These are phyloP conservation scores for Hippolais icterina DNA, from an alignment of 2,113 vertebrate species.

Conservation along the genomic window DNA sequence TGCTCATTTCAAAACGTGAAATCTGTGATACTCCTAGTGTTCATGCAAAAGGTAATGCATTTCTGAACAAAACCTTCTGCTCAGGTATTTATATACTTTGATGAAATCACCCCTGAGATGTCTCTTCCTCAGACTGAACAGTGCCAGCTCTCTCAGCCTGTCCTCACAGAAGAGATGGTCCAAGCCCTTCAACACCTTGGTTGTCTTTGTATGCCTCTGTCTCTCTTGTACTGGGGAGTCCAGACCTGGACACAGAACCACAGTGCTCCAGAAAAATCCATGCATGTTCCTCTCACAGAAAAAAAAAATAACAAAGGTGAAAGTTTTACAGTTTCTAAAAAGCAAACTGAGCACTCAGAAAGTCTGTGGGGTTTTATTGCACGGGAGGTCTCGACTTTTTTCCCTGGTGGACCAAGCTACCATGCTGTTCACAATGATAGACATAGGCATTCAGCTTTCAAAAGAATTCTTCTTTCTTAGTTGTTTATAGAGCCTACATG, in stretches of 20 bases:
- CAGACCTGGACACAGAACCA: background rate
- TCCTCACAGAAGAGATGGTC: background rate
- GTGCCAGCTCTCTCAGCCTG: background rate
- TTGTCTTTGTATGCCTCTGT: background rate
- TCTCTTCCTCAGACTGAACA: background rate
- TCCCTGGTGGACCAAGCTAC: background rate
- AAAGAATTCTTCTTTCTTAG: background rate
- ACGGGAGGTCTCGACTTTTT: background rate
- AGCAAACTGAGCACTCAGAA: background rate
- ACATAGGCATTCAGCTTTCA: background rate
- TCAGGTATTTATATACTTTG: background rate
- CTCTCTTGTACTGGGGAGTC: background rate
- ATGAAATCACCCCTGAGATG: rapidly evolving
- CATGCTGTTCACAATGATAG: background rate
- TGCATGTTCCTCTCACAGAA: background rate
- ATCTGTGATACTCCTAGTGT: background rate
- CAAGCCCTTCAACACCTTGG: no score
- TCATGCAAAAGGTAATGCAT: background rate
- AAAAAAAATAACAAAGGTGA: background rate
- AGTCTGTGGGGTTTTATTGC: background rate
- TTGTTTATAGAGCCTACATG: background rate
- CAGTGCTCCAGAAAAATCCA: background rate
- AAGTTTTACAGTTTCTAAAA: background rate
- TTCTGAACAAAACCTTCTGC: background rate
- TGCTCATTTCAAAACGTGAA: background rate